Evolutionary conservation across 2,113 vertebrate genomes (phyloP), one percentile per base, ranked within the genome.

Genomic region (Malurus alboscapulatus): DNA sequence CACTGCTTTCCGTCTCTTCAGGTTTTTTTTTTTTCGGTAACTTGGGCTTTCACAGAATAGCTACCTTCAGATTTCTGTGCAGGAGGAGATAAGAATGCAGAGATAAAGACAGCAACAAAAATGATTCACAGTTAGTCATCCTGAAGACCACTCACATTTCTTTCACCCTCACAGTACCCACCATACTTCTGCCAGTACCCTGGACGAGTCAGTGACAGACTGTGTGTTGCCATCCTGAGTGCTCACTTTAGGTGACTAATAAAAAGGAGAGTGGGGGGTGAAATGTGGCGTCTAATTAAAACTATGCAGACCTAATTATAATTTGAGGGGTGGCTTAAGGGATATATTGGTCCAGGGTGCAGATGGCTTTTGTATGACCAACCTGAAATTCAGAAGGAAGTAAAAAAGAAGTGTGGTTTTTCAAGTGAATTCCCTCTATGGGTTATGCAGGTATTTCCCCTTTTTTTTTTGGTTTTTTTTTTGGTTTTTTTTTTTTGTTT

Each of bases 61-160:
- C 61, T 92, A 74, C 79, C 71, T 91, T 87, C 75, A 90, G 58
- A 83, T 85, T 82, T 92, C 72, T 91, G 62, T 90, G 87, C 89
- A 83, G 91, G 71, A 94, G 77, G 66, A 85, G 78, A 93, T 95
- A 74, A 69, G 66, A 87, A 89, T 67, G 58, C 71, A 71, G 74
- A 85, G 81, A 91, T 73, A 71, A 94, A 92, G 63, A 85, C 30
- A 76, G 81, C 27, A 76, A 77, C 55, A 79, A 83, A 84, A 84
- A 73, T 94, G 75, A 93, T 76, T 92, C 93, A 96, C 62, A 58
- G 51, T 90, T 92, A 93, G 89, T 92, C 87, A 94, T 93, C 36
- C 34, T 71, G 65, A 90, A 90, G 93, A 93, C 91, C 84, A 84
- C 93, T 90, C 38, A 45, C 32, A 66, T 92, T 82, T 92, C 58